Conservation (phyloP, 2,888 invertebrate species). For the Hydropsyche betteni region DNA sequence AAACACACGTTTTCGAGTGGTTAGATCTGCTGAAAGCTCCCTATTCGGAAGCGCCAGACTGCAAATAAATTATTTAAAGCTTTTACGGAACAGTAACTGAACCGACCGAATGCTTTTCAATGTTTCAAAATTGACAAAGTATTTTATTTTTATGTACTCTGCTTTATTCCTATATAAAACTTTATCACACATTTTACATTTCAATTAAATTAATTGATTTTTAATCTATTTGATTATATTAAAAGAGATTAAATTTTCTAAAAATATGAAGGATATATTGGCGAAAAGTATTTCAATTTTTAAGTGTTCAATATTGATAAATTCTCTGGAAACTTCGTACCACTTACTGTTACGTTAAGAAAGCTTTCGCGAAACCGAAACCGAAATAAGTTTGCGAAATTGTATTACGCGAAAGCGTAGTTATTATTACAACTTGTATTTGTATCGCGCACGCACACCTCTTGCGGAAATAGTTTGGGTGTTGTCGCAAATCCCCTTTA, state of each 20-base stretch:
- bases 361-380: slow-evolving; percentile 25
- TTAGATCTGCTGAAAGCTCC: slow-evolving; percentile 19
- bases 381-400: slow-evolving; percentile 48
- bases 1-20: slow-evolving; percentile 46
- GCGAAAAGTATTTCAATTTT: too few relatives aligned
- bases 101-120: too few relatives aligned
- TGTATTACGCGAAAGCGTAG: slow-evolving; percentile 44
- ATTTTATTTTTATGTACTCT: too few relatives aligned
- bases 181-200: too few relatives aligned
- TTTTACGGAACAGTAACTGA: too few relatives aligned
- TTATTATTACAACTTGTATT: slow-evolving; percentile 39
- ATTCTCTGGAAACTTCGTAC: neutral
- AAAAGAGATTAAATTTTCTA: too few relatives aligned
- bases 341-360: neutral
- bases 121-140: too few relatives aligned
- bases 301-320: too few relatives aligned
- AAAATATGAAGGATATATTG: too few relatives aligned
- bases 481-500: slow-evolving; percentile 45
- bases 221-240: too few relatives aligned
- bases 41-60: slow-evolving; percentile 21
- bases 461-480: slow-evolving; percentile 47
- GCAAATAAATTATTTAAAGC: slow-evolving; percentile 10
- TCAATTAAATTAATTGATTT: too few relatives aligned
- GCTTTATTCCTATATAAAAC: too few relatives aligned
- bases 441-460: slow-evolving; percentile 34